These are phyloP conservation scores for Cygnus olor DNA, from an alignment of 2,797 vertebrate genomes.

Conservation along the genomic window DNA sequence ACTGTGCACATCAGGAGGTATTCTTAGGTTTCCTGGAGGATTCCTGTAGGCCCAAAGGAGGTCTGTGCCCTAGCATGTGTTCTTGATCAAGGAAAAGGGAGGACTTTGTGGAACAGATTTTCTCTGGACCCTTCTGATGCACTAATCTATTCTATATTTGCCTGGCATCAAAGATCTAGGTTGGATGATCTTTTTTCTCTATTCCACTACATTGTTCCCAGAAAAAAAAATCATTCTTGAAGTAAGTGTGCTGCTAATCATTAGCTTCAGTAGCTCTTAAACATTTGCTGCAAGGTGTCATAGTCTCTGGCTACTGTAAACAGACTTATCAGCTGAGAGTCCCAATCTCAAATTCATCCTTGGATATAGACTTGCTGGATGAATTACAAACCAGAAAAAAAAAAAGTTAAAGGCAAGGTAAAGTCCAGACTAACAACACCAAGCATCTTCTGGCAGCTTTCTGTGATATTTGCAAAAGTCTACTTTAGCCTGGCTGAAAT, in stretches of 20 bases:
- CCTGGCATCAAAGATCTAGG: neutral
- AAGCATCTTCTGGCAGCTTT: neutral
- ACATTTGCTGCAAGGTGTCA: neutral
- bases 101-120: neutral
- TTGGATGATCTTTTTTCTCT: neutral
- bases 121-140: neutral
- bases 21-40: neutral
- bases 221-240: neutral
- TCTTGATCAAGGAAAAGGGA: neutral
- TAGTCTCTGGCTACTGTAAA: neutral
- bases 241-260: neutral
- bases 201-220: neutral
- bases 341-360: neutral
- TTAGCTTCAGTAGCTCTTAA: neutral
- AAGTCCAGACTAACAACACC: neutral
- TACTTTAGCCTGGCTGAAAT: neutral
- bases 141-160: neutral
- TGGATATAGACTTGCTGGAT: neutral
- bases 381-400: neutral
- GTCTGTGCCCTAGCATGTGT: neutral
- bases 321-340: neutral
- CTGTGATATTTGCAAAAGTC: neutral
- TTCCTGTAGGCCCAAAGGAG: neutral
- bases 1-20: neutral
- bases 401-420: neutral